Evolutionary conservation across 2,113 vertebrate species (phyloP).

Genomic region (Cryptotis parvus): DNA sequence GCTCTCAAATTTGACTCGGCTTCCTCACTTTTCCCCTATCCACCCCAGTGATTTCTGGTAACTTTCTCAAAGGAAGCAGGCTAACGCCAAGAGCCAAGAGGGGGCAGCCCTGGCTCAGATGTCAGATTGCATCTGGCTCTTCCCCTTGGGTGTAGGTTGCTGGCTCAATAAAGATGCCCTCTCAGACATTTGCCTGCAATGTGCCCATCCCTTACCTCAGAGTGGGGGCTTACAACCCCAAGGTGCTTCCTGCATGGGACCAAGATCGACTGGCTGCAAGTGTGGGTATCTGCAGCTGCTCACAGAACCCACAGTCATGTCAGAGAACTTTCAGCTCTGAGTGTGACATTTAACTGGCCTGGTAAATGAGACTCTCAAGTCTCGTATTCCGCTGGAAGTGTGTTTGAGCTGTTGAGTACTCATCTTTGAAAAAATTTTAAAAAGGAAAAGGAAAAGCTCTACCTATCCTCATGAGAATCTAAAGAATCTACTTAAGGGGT

Average conservation of each 20-base stretch:
- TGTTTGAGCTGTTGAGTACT: neutral
- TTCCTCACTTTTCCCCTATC: neutral
- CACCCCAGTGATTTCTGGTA: neutral
- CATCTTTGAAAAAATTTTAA: neutral
- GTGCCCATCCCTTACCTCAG: too few species aligned
- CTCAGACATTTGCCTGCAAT: too few species aligned
- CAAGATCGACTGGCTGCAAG: neutral
- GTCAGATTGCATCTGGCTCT: too few species aligned
- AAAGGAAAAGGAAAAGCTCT: neutral
- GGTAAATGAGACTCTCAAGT: neutral
- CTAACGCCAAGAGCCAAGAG: too few species aligned
- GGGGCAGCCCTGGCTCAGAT: too few species aligned
- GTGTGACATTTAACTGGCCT: neutral
- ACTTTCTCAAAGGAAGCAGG: too few species aligned
- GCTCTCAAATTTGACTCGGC: neutral
- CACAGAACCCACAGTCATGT: neutral
- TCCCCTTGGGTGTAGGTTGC: too few species aligned
- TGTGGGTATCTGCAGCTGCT: neutral
- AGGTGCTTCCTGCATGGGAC: neutral
- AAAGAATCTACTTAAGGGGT: constrained; percentile 7
- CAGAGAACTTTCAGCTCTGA: neutral
- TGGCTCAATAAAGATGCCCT: too few species aligned
- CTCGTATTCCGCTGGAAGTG: constrained; percentile 1
- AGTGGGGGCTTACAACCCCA: neutral
- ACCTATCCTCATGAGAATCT: neutral